Evolutionary conservation across 2,797 vertebrate genomes (phyloP), one percentile per base, ranked within the genome.

Genomic region (Vipera latastei): DNA sequence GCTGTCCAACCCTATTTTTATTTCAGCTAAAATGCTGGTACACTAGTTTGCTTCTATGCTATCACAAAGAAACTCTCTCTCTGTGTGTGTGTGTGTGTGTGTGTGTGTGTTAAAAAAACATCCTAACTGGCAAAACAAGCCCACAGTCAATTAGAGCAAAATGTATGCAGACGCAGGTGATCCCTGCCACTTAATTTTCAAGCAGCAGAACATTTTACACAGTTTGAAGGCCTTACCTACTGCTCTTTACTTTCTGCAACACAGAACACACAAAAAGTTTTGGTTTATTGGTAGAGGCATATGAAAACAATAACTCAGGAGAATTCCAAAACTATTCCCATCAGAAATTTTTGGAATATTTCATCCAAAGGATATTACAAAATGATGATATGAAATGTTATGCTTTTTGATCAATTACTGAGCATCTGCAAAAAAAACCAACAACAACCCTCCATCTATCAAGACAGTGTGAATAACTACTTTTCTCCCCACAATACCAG

Each of bases 91-190:
- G 2, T 5, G 0, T 69, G 32, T 69, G 32, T 4, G 2, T 38
- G 0, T 6, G 28, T 2, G 2, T 5, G 0, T 69, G 32, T 32
- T 44, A 32, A 38, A 83, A 83, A 48, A 83, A 48, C 20, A 83
- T 48, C 20, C 20, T 83, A 83, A 83, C 38, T 83, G 73, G 96
- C 96, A 96, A 95, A 95, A 95, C 92, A 93, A 86, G 94, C 94
- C 96, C 96, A 96, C 96, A 96, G 94, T 96, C 96, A 95, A 94
- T 69, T 94, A 90, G 63, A 65, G 94, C 69, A 94, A 93, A 95
- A 96, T 89, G 92, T 94, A 95, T 60, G 25, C 95, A 94, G 92
- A 90, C 88, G 91, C 90, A 92, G 51, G 92, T 1, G 14, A 91
- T 89, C 89, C 93, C 92, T 94, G 89, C 44, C 93, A 96, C 89